These are phyloP conservation scores for Tribolium freemani DNA, from an alignment of 2,888 invertebrate species.

Conservation along the genomic window DNA sequence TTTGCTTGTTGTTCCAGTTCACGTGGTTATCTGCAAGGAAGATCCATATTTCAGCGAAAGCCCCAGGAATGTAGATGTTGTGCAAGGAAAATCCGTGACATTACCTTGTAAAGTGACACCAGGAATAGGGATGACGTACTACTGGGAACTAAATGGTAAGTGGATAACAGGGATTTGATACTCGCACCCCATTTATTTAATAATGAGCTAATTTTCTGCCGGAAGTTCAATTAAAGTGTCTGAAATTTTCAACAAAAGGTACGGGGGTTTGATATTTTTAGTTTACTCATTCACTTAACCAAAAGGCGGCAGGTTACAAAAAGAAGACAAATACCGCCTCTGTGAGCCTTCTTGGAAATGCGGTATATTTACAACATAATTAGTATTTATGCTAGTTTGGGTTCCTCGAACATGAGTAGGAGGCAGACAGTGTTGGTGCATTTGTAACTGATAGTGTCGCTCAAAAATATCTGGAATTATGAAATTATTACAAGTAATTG, in stretches of 20 bases:
- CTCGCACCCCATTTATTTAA: constrained; percentile 5
- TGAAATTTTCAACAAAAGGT: not conserved
- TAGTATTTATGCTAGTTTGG: constrained; percentile 21
- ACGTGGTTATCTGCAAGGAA: constrained; percentile 51
- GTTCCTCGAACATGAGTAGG: not conserved
- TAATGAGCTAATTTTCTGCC: not conserved
- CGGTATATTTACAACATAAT: constrained; percentile 24
- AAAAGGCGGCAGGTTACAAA: constrained; percentile 20
- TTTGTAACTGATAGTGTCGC: not conserved
- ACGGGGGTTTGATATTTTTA: not conserved
- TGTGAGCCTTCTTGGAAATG: constrained; percentile 27
- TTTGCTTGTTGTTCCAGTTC: constrained; percentile 46
- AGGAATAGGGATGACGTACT: constrained; percentile 62
- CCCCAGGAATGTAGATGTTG: constrained; percentile 64
- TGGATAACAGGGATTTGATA: constrained; percentile 12
- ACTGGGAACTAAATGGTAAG: constrained; percentile 68
- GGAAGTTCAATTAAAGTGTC: not conserved
- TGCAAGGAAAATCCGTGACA: constrained; percentile 63
- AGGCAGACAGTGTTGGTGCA: not conserved
- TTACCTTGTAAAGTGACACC: constrained; percentile 66
- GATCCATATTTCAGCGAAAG: constrained; percentile 64
- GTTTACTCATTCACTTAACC: constrained; percentile 13
- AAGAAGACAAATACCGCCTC: constrained; percentile 14
- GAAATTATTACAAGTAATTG: not conserved
- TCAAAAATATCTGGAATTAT: not conserved